Percentiles rank a stretch among this genome's conserved stretches.
Conservation (phyloP, 2,888 invertebrate species). For the Rhabditoides inermis region DNA sequence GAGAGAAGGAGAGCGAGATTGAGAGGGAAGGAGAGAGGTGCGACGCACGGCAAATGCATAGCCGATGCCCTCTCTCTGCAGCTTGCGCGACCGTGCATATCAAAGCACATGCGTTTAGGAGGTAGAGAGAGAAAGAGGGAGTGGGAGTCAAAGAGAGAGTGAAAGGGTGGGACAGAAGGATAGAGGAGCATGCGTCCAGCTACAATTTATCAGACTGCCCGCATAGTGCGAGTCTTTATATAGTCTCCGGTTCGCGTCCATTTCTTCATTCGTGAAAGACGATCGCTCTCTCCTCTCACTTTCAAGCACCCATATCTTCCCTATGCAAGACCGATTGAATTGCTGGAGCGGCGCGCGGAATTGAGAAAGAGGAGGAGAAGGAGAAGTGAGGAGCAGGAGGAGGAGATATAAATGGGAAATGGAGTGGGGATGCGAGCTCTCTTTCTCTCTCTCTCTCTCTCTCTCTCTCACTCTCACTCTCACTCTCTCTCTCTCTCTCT, state of each 20-base stretch:
- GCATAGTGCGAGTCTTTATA: no score
- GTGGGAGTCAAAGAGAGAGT: background rate
- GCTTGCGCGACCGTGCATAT: background rate
- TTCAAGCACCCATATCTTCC: background rate
- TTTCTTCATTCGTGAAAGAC: no score
- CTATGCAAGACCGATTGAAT: no score
- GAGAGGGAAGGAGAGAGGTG: no score
- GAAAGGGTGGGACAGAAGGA: background rate
- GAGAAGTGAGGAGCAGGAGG: background rate
- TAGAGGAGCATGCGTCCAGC: background rate
- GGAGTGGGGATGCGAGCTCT: background rate
- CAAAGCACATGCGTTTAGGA: background rate
- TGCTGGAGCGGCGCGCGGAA: no score
- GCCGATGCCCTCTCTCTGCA: background rate
- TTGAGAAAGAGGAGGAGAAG: background rate
- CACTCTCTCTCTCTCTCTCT: background rate
- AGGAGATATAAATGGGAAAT: background rate
- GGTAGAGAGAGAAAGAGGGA: background rate
- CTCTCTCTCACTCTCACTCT: background rate
- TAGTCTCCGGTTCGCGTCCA: no score
- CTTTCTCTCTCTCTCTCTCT: conserved; percentile 6
- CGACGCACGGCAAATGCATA: background rate
- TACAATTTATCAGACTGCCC: background rate
- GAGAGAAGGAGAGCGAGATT: no score
- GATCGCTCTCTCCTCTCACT: background rate